Evolutionary conservation across 2,113 vertebrate species (phyloP).

Genomic region (Muntiacus reevesi): DNA sequence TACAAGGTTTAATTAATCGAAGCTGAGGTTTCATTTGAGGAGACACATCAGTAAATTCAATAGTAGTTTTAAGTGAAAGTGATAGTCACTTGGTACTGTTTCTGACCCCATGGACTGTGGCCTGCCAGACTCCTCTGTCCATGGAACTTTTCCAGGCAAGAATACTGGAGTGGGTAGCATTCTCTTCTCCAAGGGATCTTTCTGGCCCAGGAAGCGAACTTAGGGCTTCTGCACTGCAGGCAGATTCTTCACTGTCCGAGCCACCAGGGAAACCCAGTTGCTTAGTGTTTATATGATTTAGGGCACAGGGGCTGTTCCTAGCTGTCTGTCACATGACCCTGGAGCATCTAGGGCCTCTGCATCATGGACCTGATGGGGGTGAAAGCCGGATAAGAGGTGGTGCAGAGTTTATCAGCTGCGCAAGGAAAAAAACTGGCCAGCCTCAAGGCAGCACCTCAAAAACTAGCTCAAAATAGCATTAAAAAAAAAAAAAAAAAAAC

Average conservation of each 20-base stretch:
- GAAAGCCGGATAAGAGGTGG: neutral
- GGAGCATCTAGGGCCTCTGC: neutral
- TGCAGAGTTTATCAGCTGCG: neutral
- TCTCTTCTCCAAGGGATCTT: neutral
- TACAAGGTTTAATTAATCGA: neutral
- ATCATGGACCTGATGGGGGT: fast-evolving
- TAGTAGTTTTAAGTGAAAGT: neutral
- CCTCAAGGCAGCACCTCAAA: neutral
- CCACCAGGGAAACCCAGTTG: neutral
- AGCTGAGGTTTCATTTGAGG: neutral
- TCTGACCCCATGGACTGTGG: neutral
- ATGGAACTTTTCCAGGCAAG: neutral
- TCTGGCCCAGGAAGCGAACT: neutral
- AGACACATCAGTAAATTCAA: neutral
- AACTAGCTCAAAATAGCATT: neutral
- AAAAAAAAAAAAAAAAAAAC: neutral
- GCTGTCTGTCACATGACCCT: neutral
- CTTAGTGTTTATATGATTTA: neutral
- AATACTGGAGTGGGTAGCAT: neutral
- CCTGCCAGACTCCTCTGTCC: neutral
- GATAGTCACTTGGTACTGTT: neutral
- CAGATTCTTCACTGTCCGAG: neutral
- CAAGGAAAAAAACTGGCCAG: neutral
- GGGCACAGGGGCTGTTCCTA: neutral
- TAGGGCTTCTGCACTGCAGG: neutral